These are phyloP conservation scores for Monomorium pharaonis DNA, from an alignment of 1,140 invertebrate genomes.

Conservation along the genomic window DNA sequence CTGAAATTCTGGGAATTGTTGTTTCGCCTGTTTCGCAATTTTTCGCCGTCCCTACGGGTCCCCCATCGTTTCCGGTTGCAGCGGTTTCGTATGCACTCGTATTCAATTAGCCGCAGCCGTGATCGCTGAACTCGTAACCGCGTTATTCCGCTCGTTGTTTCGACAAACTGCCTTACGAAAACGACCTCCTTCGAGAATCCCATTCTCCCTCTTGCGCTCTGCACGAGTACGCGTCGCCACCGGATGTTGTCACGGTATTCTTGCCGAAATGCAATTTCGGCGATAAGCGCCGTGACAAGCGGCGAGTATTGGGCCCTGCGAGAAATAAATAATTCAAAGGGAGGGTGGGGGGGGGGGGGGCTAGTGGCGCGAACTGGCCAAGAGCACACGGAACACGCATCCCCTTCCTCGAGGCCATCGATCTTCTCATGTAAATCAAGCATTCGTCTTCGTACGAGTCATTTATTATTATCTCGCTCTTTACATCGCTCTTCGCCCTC, in stretches of 20 bases:
- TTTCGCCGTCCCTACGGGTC: background rate
- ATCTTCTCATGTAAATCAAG: constrained; percentile 68
- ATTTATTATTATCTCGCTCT: constrained; percentile 67
- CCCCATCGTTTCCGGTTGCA: background rate
- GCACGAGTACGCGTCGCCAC: too few species aligned
- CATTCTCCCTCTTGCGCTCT: background rate
- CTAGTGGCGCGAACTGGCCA: constrained; percentile 29
- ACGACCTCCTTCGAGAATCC: background rate
- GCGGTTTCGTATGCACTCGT: constrained; percentile 2
- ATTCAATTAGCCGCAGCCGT: constrained; percentile 34
- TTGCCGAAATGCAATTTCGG: background rate
- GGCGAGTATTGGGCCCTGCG: background rate
- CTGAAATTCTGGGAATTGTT: background rate
- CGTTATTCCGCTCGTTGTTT: constrained; percentile 41
- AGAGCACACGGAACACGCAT: constrained; percentile 11
- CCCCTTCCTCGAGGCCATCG: constrained; percentile 56
- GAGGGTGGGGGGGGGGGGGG: background rate
- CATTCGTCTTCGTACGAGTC: constrained; percentile 62
- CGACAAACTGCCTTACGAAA: background rate
- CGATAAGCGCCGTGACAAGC: background rate
- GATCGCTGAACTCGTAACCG: constrained; percentile 39
- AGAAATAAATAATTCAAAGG: constrained; percentile 55
- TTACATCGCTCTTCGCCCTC: constrained; percentile 51
- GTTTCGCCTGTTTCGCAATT: constrained; percentile 13
- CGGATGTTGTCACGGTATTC: background rate